Conservation (phyloP, 2,888 invertebrate genomes). For the Smittia aterrima region DNA sequence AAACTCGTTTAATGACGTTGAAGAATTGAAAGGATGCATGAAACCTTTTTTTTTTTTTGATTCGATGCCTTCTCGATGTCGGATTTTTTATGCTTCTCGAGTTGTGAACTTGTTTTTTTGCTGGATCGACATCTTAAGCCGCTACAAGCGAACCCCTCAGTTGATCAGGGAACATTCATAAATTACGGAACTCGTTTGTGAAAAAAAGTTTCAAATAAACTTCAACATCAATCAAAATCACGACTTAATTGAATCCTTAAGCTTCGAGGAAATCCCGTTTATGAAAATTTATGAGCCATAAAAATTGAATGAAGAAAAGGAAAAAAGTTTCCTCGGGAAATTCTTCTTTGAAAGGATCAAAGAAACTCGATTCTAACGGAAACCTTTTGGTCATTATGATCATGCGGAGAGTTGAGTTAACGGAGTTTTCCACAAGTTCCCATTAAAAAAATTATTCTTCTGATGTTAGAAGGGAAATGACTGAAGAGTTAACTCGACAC, state of each 20-base stretch:
- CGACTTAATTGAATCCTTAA: background rate
- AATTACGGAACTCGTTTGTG: too few species aligned
- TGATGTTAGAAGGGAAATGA: conserved; percentile 13
- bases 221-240: conserved; percentile 14
- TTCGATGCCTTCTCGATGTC: background rate
- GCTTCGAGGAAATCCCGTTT: background rate
- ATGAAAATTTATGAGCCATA: conserved; percentile 36
- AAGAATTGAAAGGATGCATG: conserved; percentile 8
- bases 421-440: conserved; percentile 20
- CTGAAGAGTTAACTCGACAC: background rate
- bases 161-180: too few species aligned
- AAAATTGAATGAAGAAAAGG: background rate
- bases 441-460: background rate
- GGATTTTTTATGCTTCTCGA: too few species aligned
- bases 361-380: background rate
- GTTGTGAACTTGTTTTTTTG: too few species aligned
- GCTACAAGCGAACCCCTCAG: too few species aligned
- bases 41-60: background rate
- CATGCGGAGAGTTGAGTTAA: conserved; percentile 1
- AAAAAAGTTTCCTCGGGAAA: conserved; percentile 2
- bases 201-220: background rate
- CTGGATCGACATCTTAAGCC: too few species aligned
- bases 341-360: background rate
- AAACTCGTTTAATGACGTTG: conserved; percentile 20
- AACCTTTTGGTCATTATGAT: background rate